phyloP scores from a whole-genome alignment of 2,113 vertebrate species.

The Tupaia chinensis region DNA sequence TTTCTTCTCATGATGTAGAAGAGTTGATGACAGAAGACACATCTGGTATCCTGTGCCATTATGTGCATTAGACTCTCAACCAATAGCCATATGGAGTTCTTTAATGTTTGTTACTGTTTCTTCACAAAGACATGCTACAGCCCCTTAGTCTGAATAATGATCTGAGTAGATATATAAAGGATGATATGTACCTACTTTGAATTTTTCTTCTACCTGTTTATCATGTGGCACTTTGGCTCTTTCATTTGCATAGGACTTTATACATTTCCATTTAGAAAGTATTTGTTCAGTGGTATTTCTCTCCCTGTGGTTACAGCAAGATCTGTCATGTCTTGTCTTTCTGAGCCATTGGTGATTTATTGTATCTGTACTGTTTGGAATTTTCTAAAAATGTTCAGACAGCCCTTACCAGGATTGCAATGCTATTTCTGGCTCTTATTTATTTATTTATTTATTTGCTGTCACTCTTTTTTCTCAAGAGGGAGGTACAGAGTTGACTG shows the following conservation, averaged over 20 bases:
- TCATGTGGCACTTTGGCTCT: not conserved
- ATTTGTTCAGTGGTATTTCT: slow-evolving; percentile 44
- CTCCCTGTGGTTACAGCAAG: slow-evolving; percentile 67
- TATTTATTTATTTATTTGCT: slow-evolving; percentile 60
- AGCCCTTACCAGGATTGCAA: slow-evolving; percentile 51
- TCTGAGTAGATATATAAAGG: not conserved
- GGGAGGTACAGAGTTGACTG: slow-evolving; percentile 72
- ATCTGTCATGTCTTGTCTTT: slow-evolving; percentile 66
- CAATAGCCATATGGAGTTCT: not conserved
- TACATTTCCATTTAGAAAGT: slow-evolving; percentile 58
- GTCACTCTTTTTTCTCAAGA: slow-evolving; percentile 73
- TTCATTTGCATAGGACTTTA: not conserved
- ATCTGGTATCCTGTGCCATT: not conserved
- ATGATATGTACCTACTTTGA: not conserved
- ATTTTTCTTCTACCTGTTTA: not conserved
- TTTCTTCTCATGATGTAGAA: not conserved
- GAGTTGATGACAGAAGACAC: not conserved
- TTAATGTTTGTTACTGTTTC: not conserved
- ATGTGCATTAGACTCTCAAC: not conserved
- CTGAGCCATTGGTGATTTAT: slow-evolving; percentile 81
- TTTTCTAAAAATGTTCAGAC: slow-evolving; percentile 81
- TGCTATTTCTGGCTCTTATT: slow-evolving; percentile 78
- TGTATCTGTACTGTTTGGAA: slow-evolving; percentile 77
- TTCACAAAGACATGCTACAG: not conserved
- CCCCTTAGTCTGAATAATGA: not conserved